Evolutionary conservation across 2,797 vertebrate genomes (phyloP), one percentile per base, ranked within the genome.

Genomic region (Sciaenops ocellatus): DNA sequence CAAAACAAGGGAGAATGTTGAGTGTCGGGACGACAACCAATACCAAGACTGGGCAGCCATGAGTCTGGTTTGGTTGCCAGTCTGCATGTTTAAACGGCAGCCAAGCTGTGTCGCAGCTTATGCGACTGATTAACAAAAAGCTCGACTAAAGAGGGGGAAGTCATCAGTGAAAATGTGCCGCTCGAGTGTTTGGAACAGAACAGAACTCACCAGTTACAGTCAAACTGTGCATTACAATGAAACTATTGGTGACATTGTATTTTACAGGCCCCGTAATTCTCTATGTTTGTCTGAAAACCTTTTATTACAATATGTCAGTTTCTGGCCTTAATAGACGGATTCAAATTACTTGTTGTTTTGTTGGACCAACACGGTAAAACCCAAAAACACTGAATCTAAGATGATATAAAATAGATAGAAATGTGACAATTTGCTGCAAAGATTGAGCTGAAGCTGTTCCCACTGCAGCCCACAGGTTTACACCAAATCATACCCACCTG

Each of bases 51-150:
- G 41, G 55, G 56, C 26, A 16, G 68, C 17, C 60, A 30, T 44
- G 47, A 50, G 69, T 51, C 3, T 1, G 3, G 1, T 64, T 56
- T 69, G 54, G 59, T 61, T 34, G 69, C 62, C 22, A 7, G 12
- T 18, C 28, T 26, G 57, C 60, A 9, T 46, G 78, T 62, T 69
- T 22, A 8, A 42, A 50, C 24, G 20, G 1, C 30, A 20, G 72
- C 67, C 56, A 76, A 76, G 54, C 38, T 59, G 52, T 38, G 68
- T 41, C 28, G 47, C 46, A 54, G 65, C 52, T 65, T 34, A 42
- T 80, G 66, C 26, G 34, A 74, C 42, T 50, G 57, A 62, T 61
- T 47, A 48, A 16, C 46, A 28, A 64, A 55, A 38, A 12, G 12
- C 65, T 20, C 44, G 15, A 5, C 38, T 46, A 66, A 42, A 70